Evolutionary conservation across 2,888 invertebrate species (phyloP).

Genomic region (Antheraea yamamai): DNA sequence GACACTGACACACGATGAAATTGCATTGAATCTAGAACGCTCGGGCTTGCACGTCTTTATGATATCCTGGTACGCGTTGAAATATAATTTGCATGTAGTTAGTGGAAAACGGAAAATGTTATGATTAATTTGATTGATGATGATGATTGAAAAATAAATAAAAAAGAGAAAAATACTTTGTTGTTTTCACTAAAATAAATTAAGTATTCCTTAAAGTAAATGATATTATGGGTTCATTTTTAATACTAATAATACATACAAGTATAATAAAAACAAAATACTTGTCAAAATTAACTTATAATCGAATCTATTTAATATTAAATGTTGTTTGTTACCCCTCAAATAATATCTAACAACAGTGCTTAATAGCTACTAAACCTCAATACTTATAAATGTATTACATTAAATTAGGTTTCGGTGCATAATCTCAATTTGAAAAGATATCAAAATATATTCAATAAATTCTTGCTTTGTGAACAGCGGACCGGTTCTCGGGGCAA

Average conservation of each 20-base stretch:
- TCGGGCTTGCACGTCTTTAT: slow-evolving; percentile 19
- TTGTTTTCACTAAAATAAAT: no score
- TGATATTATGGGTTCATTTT: no score
- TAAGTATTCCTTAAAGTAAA: no score
- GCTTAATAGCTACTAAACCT: not conserved
- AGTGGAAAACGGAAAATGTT: not conserved
- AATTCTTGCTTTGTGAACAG: slow-evolving; percentile 22
- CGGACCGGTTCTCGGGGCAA: slow-evolving; percentile 47
- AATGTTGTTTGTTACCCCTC: not conserved
- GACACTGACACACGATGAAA: slow-evolving; percentile 44
- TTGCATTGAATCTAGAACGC: slow-evolving; percentile 47
- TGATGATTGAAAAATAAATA: no score
- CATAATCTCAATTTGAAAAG: slow-evolving; percentile 35
- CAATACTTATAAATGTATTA: not conserved
- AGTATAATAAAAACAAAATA: no score
- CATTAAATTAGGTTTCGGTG: not conserved
- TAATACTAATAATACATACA: no score
- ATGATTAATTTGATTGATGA: no score
- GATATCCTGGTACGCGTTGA: slow-evolving; percentile 28
- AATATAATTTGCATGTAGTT: slow-evolving; percentile 27
- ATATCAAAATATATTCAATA: slow-evolving; percentile 31
- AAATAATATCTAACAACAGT: not conserved
- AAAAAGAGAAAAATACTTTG: no score
- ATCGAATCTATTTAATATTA: no score
- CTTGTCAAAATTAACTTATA: no score